Evolutionary conservation across 1,140 invertebrate species (phyloP), one percentile per base, ranked within the genome.

Genomic region (Rhyzopertha dominica): DNA sequence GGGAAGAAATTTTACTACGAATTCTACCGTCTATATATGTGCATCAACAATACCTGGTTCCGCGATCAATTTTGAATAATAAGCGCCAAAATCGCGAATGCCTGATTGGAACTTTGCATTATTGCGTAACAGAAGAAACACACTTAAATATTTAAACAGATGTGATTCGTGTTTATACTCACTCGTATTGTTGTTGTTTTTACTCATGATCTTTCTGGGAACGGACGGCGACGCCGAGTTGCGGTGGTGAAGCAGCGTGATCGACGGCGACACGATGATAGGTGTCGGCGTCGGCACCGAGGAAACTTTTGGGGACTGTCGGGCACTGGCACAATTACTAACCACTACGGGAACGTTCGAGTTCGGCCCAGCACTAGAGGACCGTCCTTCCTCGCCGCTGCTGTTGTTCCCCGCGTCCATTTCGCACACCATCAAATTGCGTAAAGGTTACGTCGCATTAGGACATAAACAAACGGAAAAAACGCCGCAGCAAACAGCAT

Each of bases 121-220:
- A n/a, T n/a, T n/a, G n/a, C n/a, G n/a, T n/a, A n/a, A n/a, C n/a
- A n/a, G n/a, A n/a, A n/a, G n/a, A n/a, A n/a, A n/a, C n/a, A n/a
- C n/a, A n/a, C n/a, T n/a, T n/a, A 31, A 31, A 31, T 5, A 5
- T 10, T 34, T 37, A 22, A 5, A 23, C 12, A 18, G 20, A 12
- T 2, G 17, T 18, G 20, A 29, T 41, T 28, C 8, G 24, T 32
- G 13, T 22, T 37, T 24, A 31, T 28, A 53, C 46, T 53, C 35
- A 66, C 64, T 54, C 42, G 64, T 66, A 37, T 63, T 66, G 47
- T 66, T 66, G 39, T 65, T 44, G 42, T 65, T 66, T 51, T 62
- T 62, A 41, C 62, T 62, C 54, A 65, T 65, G 32, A 66, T 59
- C 48, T 66, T 66, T 32, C 57, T 48, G 5, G 61, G 59, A n/a